Evolutionary conservation across 2,113 vertebrate genomes (phyloP), one percentile per base, ranked within the genome.

Genomic region (Ptyas mucosa): DNA sequence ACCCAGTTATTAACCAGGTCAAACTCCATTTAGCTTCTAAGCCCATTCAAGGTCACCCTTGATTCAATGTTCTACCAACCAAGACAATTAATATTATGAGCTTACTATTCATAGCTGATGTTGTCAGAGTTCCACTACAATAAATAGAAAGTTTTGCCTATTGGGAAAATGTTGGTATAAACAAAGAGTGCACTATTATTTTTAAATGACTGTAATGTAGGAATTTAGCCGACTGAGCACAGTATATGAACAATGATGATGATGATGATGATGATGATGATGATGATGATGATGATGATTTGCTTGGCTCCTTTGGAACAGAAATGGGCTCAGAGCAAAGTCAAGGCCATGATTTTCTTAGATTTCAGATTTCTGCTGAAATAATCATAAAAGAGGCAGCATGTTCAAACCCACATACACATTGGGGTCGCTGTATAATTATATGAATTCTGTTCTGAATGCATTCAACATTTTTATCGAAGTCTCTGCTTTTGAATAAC

Each of bases 191-290:
- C 64, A 91, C 89, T 95, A 94, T 95, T 89, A 95, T 95, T 94
- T 95, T 97, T 97, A 97, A 94, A 95, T 94, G 61, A 43, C 29
- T 93, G 43, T 43, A n/a, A 23, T 58, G 24, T 21, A 69, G 94
- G 88, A 49, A 91, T 97, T 61, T 97, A 96, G 97, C 97, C 96
- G 92, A 95, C 51, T 94, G 14, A 96, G 96, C 96, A 97, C 97
- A 97, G 96, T 94, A 96, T 54, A 89, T 90, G 23, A 85, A 96
- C 86, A 46, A 69, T 93, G 90, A 94, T 97, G 97, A 39, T 81
- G n/a, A n/a, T n/a, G n/a, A n/a, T n/a, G n/a, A n/a, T n/a, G n/a
- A n/a, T n/a, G 43, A 46, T 46, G 43, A 46, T 46, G 43, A 46
- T 46, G 55, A 34, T n/a, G 26, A 97, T 64, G 61, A 7, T 75